Percentiles rank a stretch among this genome's conserved stretches.
phyloP scores from a whole-genome alignment of 30 jellyfish, hydroid and myxozoan species.

The Mastigias papua region DNA sequence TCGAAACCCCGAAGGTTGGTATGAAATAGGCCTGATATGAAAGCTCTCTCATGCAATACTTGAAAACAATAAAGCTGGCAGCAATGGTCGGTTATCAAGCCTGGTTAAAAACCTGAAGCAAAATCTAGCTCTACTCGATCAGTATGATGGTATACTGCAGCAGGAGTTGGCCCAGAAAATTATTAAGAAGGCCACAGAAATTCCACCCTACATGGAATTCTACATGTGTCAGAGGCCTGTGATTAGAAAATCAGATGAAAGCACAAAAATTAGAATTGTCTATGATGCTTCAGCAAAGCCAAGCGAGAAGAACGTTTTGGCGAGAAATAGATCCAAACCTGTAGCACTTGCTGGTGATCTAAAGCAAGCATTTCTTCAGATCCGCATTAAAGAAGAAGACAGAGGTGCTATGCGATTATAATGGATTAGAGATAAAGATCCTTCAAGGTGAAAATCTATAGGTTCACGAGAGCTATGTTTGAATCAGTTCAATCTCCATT shows the following conservation, averaged over 20 bases:
- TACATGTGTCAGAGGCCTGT: constrained; percentile 77
- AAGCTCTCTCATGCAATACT: constrained; percentile 3
- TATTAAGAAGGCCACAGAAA: constrained; percentile 35
- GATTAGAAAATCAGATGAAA: constrained; percentile 52
- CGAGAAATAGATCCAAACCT: constrained; percentile 49
- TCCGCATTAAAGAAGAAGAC: constrained; percentile 43
- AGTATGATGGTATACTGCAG: constrained; percentile 34
- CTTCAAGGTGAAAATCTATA: constrained; percentile 8
- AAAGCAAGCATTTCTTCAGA: constrained; percentile 73
- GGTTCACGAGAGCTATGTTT: constrained; percentile 66
- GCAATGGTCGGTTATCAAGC: constrained; percentile 26
- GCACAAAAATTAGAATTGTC: constrained; percentile 53
- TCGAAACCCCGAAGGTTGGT: constrained; percentile 48
- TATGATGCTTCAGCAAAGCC: constrained; percentile 69
- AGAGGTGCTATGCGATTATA: constrained; percentile 54
- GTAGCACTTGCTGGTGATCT: constrained; percentile 45
- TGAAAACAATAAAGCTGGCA: constrained; percentile 42
- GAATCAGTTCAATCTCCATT: constrained; percentile 72
- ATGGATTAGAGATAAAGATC: constrained; percentile 28
- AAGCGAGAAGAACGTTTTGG: constrained; percentile 37
- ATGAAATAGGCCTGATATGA: constrained; percentile 65
- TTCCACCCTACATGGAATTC: constrained; percentile 10
- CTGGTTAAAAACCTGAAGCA: constrained; percentile 32
- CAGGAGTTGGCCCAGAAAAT: constrained; percentile 62
- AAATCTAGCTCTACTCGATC: constrained; percentile 26